Base-by-base conservation (phyloP, 2,113 vertebrate genomes). In the Athene noctua region DNA sequence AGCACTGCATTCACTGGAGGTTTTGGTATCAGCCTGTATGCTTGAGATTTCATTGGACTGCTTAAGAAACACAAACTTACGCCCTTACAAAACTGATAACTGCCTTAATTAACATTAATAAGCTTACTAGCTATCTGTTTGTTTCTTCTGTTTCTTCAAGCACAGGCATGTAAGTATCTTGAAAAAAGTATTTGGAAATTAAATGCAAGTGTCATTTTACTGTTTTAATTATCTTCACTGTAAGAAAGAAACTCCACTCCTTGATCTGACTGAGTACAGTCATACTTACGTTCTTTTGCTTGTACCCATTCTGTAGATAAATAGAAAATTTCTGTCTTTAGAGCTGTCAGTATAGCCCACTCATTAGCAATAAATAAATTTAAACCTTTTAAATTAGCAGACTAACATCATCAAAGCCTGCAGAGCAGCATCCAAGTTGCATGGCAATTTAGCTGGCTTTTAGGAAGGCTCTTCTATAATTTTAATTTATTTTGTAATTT, bases 321-420 rank as follows among this genome's bases (percentile, higher is more conserved):
- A 91, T 12, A 55, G 32, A 85, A 63, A 61, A 67, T 86, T 92
- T 95, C 51, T 54, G 9, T 82, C 51, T 75, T 91, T 80, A 74
- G 54, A 74, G 15, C 32, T 71, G 46, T 67, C 65, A 93, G 17
- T 16, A 5, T 62, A 79, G 30, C 58, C 77, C 52, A 74, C 40
- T 92, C n/a, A 71, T 80, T 68, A 80, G 42, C 44, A 94, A 82
- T 92, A 88, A 95, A 92, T 70, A 81, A 23, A 13, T 81, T 90
- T 78, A 91, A 93, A 87, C 2, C 38, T 95, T 92, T 92, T 82
- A 74, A 91, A 85, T 90, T 92, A 70, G 32, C 30, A 65, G 47
- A 58, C 57, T 74, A 63, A 74, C 6, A 30, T 25, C 17, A 32
- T 84, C 20, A 73, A 70, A 91, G 22, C 47, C 61, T 81, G 83